Base-by-base conservation (phyloP, 2,888 invertebrate genomes). In the Leptinotarsa tumamoca region DNA sequence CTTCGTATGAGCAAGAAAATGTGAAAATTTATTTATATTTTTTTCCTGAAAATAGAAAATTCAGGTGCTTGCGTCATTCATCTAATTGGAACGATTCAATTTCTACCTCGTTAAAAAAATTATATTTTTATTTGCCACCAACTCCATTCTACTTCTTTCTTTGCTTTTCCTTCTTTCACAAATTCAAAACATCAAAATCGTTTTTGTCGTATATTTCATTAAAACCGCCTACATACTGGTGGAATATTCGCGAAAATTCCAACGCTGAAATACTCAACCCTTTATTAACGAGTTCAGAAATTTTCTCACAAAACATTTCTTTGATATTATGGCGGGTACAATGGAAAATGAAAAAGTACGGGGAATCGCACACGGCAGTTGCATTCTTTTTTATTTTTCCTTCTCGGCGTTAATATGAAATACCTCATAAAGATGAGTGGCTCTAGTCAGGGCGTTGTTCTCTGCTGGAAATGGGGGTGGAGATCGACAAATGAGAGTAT, bases 291-390 rank as follows among this genome's bases (percentile, higher is more conserved):
- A 67, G 75, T 71, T 75, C 67, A 71, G 61, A 67, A 71, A 71
- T 71, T 75, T 67, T 56, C 50, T 14, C 71, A 68, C 61, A 67
- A 54, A 68, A 71, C 69, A 75, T 75, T 74, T 75, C 71, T 75
- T 75, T 75, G 75, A 75, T 71, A 75, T 75, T 71, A 71, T 61
- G 61, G 61, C 56, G 71, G 71, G 50, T 58, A 75, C 67, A 75
- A 75, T 75, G 71, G 71, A 54, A 69, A 75, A 69, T 68, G 58
- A 33, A 67, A 68, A 51, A 71, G 75, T 75, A 70, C 74, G 70
- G 67, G 3, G 61, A 74, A 51, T 71, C 70, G 56, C 69, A 70
- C 58, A 71, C 67, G 67, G 56, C 67, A 52, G 68, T 56, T 68
- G 63, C 69, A 63, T 73, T 73, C 73, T 69, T 68, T 73, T 73